Conservation (phyloP, 1,140 invertebrate genomes). For the Drosophila kurseongensis region DNA sequence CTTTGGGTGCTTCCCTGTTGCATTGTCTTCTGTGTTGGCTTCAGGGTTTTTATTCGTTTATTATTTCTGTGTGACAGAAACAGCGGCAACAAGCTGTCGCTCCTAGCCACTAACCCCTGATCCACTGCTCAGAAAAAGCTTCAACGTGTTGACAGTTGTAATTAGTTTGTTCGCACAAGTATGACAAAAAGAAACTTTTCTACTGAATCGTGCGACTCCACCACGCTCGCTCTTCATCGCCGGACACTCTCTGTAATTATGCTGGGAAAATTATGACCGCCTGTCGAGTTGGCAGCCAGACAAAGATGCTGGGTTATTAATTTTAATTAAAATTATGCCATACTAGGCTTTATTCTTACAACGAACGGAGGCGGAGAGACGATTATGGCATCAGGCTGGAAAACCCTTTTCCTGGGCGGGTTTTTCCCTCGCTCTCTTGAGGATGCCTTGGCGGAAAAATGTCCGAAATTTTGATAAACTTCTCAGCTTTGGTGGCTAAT, state of each 20-base stretch:
- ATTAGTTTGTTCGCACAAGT: slow-evolving; percentile 83
- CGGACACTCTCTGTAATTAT: slow-evolving; percentile 67
- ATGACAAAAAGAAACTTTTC: slow-evolving; percentile 77
- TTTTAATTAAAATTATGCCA: slow-evolving; percentile 82
- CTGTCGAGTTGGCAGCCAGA: slow-evolving; percentile 64
- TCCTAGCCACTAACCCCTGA: not conserved
- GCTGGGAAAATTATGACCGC: slow-evolving; percentile 74
- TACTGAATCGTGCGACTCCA: slow-evolving; percentile 15
- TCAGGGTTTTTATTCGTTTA: slow-evolving; percentile 50
- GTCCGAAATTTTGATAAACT: slow-evolving; percentile 46
- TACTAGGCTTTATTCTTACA: slow-evolving; percentile 49
- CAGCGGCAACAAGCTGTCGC: slow-evolving; percentile 60
- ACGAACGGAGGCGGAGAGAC: slow-evolving; percentile 14
- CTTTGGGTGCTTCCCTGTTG: slow-evolving; percentile 13
- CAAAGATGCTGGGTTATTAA: slow-evolving; percentile 71
- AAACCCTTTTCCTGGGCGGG: slow-evolving; percentile 22
- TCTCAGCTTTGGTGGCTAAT: slow-evolving; percentile 52
- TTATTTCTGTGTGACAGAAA: slow-evolving; percentile 59
- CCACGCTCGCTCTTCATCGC: slow-evolving; percentile 16
- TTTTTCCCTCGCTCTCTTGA: not conserved
- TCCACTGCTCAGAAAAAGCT: not conserved
- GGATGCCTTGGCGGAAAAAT: slow-evolving; percentile 22
- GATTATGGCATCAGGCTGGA: slow-evolving; percentile 44
- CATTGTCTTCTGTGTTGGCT: slow-evolving; percentile 34
- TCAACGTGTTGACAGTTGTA: slow-evolving; percentile 81